Evolutionary conservation across 1,140 invertebrate species (phyloP).

Genomic region (Hyles euphorbiae): DNA sequence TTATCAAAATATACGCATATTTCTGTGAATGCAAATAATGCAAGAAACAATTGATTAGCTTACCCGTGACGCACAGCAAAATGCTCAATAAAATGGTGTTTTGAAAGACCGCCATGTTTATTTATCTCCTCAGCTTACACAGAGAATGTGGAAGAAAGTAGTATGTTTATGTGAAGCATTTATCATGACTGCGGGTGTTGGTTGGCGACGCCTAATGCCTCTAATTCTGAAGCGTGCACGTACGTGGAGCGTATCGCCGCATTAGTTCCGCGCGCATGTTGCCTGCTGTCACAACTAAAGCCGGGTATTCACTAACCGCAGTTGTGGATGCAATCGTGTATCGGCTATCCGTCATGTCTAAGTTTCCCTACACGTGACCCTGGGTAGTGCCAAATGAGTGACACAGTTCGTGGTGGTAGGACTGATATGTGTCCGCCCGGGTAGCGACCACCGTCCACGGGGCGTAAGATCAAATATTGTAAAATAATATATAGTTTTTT

Average conservation of each 20-base stretch:
- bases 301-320: too few species aligned
- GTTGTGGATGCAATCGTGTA: too few species aligned
- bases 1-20: too few species aligned
- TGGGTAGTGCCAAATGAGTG: too few species aligned
- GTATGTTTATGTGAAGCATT: constrained; percentile 12
- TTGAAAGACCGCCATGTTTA: background rate
- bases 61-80: constrained; percentile 12
- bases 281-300: background rate
- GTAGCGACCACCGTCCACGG: too few species aligned
- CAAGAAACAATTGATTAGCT: constrained; percentile 13
- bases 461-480: too few species aligned
- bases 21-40: too few species aligned
- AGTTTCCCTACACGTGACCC: too few species aligned
- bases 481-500: too few species aligned
- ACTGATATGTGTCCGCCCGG: too few species aligned
- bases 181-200: constrained; percentile 13
- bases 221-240: constrained; percentile 1
- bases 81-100: constrained; percentile 5
- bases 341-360: too few species aligned
- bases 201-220: background rate
- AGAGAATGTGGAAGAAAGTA: constrained; percentile 2
- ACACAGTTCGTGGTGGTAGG: too few species aligned
- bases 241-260: constrained; percentile 9
- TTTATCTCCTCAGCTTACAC: background rate
- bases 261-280: constrained; percentile 20